Conservation (phyloP, 2,888 invertebrate species). For the Nematopogon swammerdamellus region DNA sequence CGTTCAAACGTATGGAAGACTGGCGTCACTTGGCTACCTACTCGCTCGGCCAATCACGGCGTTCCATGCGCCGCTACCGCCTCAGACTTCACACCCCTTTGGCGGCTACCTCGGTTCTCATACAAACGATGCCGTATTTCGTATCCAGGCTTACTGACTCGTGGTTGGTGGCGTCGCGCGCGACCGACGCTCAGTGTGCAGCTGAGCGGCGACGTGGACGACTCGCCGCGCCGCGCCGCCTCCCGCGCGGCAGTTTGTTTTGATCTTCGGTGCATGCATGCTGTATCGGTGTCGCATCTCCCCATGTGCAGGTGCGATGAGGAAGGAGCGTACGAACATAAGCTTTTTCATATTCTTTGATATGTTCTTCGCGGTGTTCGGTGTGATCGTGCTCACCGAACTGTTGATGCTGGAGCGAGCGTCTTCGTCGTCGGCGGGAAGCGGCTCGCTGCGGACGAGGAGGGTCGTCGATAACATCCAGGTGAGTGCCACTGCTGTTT, state of each 20-base stretch:
- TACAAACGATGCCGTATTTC: no score
- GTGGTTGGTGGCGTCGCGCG: no score
- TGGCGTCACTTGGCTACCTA: no score
- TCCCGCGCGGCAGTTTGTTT: constrained; percentile 9
- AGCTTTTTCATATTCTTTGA: constrained; percentile 89
- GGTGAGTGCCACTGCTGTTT: no score
- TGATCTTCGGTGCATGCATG: background rate
- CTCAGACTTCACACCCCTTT: no score
- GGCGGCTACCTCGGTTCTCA: no score
- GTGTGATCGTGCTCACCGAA: constrained; percentile 83
- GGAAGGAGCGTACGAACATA: constrained; percentile 74
- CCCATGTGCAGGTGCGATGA: constrained; percentile 46
- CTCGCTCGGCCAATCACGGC: no score
- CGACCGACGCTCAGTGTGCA: constrained; percentile 23
- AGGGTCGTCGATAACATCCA: constrained; percentile 73
- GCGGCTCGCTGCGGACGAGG: constrained; percentile 62
- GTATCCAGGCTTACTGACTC: no score
- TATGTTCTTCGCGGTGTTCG: constrained; percentile 87
- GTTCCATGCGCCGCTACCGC: no score
- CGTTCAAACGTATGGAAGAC: no score
- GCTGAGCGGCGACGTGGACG: constrained; percentile 26
- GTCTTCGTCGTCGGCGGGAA: constrained; percentile 41
- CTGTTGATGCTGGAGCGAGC: constrained; percentile 64
- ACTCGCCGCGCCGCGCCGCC: constrained; percentile 19
- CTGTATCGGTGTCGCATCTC: constrained; percentile 27